Evolutionary conservation across 2,797 vertebrate species (phyloP).

Genomic region (Lemur catta): DNA sequence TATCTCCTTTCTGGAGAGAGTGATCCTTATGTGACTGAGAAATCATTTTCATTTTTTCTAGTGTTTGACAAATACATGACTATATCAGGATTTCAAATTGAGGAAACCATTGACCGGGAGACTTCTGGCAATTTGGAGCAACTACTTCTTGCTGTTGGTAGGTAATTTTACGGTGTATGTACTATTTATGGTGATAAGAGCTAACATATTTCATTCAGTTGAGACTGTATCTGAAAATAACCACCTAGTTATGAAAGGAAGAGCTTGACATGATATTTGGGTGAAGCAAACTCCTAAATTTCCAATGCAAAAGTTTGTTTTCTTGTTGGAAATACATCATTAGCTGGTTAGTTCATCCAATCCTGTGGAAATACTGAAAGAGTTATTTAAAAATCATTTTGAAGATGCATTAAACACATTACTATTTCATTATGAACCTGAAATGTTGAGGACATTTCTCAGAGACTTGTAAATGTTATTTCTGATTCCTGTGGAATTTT

Average conservation of each 20-base stretch:
- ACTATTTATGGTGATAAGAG: neutral
- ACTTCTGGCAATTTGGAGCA: constrained; percentile 93
- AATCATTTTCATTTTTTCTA: constrained; percentile 73
- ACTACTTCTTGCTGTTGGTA: constrained; percentile 93
- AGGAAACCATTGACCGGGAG: constrained; percentile 94
- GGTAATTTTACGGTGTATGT: constrained; percentile 51
- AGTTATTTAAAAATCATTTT: neutral
- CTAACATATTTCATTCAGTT: neutral
- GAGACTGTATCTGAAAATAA: neutral
- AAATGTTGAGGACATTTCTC: neutral
- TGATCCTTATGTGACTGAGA: neutral
- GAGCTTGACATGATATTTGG: neutral
- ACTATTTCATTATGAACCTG: neutral
- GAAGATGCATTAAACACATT: neutral
- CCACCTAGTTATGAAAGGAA: neutral
- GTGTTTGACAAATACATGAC: constrained; percentile 96
- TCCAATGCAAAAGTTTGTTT: neutral
- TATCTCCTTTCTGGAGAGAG: neutral
- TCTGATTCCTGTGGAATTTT: neutral
- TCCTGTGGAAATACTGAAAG: neutral
- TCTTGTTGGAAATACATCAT: neutral
- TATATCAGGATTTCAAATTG: constrained; percentile 91
- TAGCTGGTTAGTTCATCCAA: neutral
- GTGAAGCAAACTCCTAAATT: neutral
- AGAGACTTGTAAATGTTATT: neutral